phyloP scores from a whole-genome alignment of 2,797 vertebrate genomes.

The Cyclopterus lumpus region DNA sequence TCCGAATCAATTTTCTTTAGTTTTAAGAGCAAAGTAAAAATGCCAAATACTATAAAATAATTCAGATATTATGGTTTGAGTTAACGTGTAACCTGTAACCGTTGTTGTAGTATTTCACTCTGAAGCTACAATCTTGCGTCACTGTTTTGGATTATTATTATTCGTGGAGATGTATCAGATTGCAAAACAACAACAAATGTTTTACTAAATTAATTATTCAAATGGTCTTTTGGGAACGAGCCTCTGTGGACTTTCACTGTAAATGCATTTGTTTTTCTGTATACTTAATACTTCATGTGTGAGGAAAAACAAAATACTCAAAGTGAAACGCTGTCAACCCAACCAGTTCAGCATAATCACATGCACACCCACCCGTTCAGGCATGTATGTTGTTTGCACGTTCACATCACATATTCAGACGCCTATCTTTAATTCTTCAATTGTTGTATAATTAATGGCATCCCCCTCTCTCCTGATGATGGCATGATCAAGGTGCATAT shows the following conservation, averaged over 20 bases:
- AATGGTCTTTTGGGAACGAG: conserved; percentile 4
- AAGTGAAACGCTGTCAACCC: not conserved
- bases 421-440: conserved; percentile 2
- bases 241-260: not conserved
- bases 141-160: conserved; percentile 30
- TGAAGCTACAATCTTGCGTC: conserved; percentile 48
- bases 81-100: not conserved
- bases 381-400: not conserved
- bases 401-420: conserved; percentile 19
- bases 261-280: not conserved
- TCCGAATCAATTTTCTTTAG: not conserved
- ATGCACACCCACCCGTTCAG: not conserved
- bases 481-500: conserved; percentile 38
- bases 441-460: conserved; percentile 41
- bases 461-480: conserved; percentile 21
- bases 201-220: conserved; percentile 17
- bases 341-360: not conserved
- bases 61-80: not conserved
- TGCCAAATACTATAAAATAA: not conserved
- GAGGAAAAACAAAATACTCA: not conserved
- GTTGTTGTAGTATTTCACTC: conserved; percentile 39
- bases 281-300: not conserved
- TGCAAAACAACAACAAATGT: conserved; percentile 20
- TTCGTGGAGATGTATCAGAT: conserved; percentile 25
- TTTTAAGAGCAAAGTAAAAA: conserved; percentile 3